Base-by-base conservation (phyloP, 2,797 vertebrate genomes). In the Channallabes apus region DNA sequence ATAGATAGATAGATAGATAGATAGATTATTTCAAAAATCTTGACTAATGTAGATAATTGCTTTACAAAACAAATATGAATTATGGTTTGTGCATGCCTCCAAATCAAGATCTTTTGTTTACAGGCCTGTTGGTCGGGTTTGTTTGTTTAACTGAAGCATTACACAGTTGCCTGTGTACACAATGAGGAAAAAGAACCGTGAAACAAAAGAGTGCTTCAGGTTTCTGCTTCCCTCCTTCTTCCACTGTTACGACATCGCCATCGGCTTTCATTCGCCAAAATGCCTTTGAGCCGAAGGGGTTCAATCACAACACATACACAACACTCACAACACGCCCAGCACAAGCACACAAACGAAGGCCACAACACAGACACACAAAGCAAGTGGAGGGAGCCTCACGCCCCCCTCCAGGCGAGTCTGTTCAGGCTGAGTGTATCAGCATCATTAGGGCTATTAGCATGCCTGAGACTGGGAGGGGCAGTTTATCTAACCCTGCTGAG, bases 361-460 rank as follows among this genome's bases (percentile, higher is more conserved):
- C 82, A 84, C 80, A 83, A 73, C 80, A 69, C 72, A 51, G 41
- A 77, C 59, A 76, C 80, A 85, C 84, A 80, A 35, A 79, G 76
- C 38, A 22, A 64, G 67, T 62, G 56, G 86, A 89, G 83, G 78
- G 78, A 80, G 88, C 64, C 77, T 85, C 86, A 62, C 82, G 82
- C 75, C 83, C 83, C 84, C 87, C 78, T 82, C 73, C 58, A 85
- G 88, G 81, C 72, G 24, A 18, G 78, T 84, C 86, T 88, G 85
- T 88, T 90, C 80, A 90, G 81, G 8, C 29, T 22, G 76, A 81
- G 58, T 88, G 87, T 89, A 82, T 85, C 87, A 78, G 83, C n/a
- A 67, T 89, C 87, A 89, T 89, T 87, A 87, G 85, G 67, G 85
- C 84, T 88, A 89, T 89, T 89, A 89, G 85, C 88, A 89, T 89